Evolutionary conservation across 2,113 vertebrate species (phyloP).

Genomic region (Cyphomyrus plagiostoma): DNA sequence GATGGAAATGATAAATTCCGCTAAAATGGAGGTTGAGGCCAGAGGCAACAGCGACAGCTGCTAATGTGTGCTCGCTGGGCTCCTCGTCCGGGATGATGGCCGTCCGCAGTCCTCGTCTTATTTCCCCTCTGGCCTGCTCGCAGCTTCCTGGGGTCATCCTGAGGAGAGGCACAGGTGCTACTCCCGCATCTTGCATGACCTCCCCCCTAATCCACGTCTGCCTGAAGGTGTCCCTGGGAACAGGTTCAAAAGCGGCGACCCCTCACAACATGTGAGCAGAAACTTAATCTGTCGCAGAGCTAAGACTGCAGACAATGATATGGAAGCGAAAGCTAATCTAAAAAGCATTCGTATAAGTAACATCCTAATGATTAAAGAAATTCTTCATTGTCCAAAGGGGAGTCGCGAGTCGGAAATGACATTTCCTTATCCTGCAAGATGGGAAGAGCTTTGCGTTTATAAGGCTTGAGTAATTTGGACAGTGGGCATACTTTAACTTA

Average conservation of each 20-base stretch:
- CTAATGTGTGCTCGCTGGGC: not conserved
- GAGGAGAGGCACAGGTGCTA: not conserved
- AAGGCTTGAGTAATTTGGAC: conserved; percentile 29
- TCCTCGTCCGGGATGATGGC: not conserved
- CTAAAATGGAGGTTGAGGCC: not conserved
- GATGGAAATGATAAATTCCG: not conserved
- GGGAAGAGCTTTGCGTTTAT: conserved; percentile 24
- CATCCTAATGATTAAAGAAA: conserved; percentile 25
- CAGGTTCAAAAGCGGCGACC: not conserved
- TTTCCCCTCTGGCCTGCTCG: conserved; percentile 1
- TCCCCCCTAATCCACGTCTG: not conserved
- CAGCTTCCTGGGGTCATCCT: not conserved
- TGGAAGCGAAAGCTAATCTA: not conserved
- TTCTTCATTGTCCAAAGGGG: conserved; percentile 28
- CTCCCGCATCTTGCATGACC: not conserved
- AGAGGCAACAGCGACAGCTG: not conserved
- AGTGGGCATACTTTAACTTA: conserved; percentile 34
- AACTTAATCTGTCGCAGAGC: not conserved
- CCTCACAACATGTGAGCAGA: not conserved
- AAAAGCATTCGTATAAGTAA: conserved; percentile 24
- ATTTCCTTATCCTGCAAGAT: conserved; percentile 35
- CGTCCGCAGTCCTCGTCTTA: not conserved
- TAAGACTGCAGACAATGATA: not conserved
- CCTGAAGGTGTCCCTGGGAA: conserved; percentile 4
- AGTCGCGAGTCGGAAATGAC: conserved; percentile 32